phyloP scores from a whole-genome alignment of 1,140 invertebrate species.

The Lepidurus packardi region DNA sequence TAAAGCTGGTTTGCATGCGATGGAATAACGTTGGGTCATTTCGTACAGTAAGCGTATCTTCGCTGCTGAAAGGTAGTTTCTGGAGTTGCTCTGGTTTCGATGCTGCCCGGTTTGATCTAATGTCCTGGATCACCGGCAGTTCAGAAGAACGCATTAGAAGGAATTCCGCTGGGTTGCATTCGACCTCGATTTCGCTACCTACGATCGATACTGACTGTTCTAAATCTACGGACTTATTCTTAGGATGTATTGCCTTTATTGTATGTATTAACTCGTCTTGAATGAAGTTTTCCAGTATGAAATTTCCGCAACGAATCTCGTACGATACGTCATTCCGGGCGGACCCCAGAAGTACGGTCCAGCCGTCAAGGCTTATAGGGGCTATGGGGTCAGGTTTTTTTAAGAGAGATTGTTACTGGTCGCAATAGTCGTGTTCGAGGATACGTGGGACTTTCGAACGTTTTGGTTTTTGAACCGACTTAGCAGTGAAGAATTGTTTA shows the following conservation, averaged over 20 bases:
- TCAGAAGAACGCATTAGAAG: conserved; percentile 33
- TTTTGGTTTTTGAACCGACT: not conserved
- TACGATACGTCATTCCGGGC: not conserved
- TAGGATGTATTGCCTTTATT: not conserved
- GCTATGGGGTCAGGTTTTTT: not conserved
- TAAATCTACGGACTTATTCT: not conserved
- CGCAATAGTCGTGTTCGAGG: not conserved
- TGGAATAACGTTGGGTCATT: too few species aligned
- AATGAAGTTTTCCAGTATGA: not conserved
- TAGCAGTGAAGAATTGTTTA: not conserved
- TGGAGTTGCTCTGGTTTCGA: not conserved
- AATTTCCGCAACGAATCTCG: not conserved
- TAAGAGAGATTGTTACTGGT: not conserved
- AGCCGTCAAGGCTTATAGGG: not conserved
- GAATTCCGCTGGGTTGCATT: conserved; percentile 32
- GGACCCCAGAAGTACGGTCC: not conserved
- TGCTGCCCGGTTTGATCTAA: not conserved
- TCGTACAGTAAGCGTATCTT: not conserved
- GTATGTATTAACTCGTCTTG: not conserved
- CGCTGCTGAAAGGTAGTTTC: not conserved
- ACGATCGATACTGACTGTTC: conserved; percentile 28
- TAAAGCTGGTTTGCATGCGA: too few species aligned
- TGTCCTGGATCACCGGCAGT: conserved; percentile 30
- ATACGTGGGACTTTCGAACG: not conserved
- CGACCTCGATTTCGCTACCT: conserved; percentile 31